A percentile compares a stretch with the other conserved stretches of the same genome.
phyloP scores from a whole-genome alignment of 1,140 invertebrate species.

The Heliconius himera region DNA sequence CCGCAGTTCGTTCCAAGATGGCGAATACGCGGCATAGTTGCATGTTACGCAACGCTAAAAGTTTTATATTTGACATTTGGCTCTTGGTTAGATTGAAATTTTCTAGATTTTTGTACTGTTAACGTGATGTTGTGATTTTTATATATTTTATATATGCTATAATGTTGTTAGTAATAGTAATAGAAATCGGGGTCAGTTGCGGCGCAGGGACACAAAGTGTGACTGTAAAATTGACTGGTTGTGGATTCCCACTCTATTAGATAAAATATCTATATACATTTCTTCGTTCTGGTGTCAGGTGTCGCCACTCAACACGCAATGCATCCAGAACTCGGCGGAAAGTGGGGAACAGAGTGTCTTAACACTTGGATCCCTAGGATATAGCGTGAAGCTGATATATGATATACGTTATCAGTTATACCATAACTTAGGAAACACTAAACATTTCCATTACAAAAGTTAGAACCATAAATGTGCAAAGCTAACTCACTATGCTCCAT shows the following conservation, averaged over 20 bases:
- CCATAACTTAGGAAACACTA: not conserved
- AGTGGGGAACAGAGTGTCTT: too few species aligned
- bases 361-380: too few species aligned
- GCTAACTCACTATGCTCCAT: not conserved
- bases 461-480: not conserved
- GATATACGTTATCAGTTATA: too few species aligned
- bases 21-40: not conserved
- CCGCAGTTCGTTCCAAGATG: slow-evolving; percentile 22
- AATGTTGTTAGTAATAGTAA: not conserved
- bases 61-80: not conserved
- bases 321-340: too few species aligned
- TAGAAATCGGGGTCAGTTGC: too few species aligned
- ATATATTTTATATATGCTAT: not conserved
- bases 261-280: too few species aligned
- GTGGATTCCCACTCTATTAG: too few species aligned
- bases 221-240: too few species aligned
- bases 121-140: not conserved
- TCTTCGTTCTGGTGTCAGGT: too few species aligned
- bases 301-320: too few species aligned
- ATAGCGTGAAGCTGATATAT: too few species aligned
- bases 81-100: not conserved
- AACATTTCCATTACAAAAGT: not conserved
- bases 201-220: too few species aligned
- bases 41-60: not conserved
- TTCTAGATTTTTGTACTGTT: not conserved